Evolutionary conservation across 35 echinoderm and acorn worm species (phyloP).

Genomic region (Ophiothrix spiculata): DNA sequence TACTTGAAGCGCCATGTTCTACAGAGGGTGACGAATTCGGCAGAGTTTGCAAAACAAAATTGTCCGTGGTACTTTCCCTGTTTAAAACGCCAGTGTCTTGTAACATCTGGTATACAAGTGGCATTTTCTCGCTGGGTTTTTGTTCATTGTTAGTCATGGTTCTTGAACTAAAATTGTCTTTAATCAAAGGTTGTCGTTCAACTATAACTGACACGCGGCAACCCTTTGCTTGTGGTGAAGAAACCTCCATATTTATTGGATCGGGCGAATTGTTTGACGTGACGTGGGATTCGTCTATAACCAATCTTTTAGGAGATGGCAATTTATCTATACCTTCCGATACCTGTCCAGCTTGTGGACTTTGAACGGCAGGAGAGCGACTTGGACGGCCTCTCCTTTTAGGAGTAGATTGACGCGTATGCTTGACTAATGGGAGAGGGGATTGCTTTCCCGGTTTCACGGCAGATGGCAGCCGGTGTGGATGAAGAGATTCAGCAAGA

Average conservation of each 20-base stretch:
- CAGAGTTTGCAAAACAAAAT: not conserved
- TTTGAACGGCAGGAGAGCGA: not conserved
- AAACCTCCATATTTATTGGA: not conserved
- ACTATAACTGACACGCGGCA: not conserved
- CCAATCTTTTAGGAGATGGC: not conserved
- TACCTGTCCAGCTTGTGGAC: not conserved
- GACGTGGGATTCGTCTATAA: not conserved
- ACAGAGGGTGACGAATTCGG: not conserved
- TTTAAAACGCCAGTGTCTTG: not conserved
- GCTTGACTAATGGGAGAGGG: not conserved
- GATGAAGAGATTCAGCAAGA: not conserved
- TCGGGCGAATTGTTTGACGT: not conserved
- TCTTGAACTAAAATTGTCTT: not conserved
- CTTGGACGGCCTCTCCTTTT: not conserved
- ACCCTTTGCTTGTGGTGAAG: not conserved
- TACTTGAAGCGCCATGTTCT: not conserved
- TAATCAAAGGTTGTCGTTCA: not conserved
- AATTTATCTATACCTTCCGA: not conserved
- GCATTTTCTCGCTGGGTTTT: not conserved
- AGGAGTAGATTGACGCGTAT: not conserved
- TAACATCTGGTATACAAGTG: not conserved
- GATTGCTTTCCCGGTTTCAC: not conserved
- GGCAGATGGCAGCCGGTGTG: not conserved
- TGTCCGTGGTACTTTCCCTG: not conserved
- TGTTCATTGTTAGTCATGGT: not conserved